phyloP scores from a whole-genome alignment of 1,140 invertebrate genomes.

The Pseudomyrmex flavicornis region DNA sequence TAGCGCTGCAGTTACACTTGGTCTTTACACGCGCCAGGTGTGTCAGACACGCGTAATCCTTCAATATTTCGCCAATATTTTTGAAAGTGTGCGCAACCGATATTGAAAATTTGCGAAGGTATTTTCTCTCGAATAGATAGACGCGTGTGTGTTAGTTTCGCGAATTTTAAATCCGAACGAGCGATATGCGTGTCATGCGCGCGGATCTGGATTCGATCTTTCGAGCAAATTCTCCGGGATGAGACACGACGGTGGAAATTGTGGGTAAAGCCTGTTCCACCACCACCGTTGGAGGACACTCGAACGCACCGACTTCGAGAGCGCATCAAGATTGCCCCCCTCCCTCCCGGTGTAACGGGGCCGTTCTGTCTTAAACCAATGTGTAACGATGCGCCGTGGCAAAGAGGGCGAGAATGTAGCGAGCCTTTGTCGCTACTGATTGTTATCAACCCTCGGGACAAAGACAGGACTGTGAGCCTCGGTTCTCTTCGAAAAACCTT shows the following conservation, averaged over 20 bases:
- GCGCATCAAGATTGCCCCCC: conserved; percentile 22
- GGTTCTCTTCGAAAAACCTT: conserved; percentile 27
- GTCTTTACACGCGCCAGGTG: neutral
- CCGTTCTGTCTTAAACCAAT: conserved; percentile 45
- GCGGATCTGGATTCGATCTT: neutral
- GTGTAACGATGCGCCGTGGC: conserved; percentile 49
- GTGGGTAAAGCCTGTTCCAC: neutral
- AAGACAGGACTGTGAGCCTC: conserved; percentile 29
- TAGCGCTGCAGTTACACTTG: too few species aligned
- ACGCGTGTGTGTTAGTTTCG: too few species aligned
- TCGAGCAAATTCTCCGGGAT: neutral
- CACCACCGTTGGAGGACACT: neutral
- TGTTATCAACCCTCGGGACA: conserved; percentile 61
- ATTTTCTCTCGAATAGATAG: neutral
- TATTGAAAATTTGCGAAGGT: neutral
- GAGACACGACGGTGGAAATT: conserved; percentile 23
- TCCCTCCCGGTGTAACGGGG: conserved; percentile 1
- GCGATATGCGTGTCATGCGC: neutral
- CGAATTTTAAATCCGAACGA: neutral
- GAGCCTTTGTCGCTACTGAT: conserved; percentile 56
- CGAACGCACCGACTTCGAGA: conserved; percentile 14
- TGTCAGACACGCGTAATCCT: neutral
- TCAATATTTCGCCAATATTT: neutral
- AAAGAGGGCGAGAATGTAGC: conserved; percentile 25
- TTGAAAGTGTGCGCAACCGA: neutral